A percentile compares a stretch with the other conserved stretches of the same genome.
Conservation (phyloP, 1,140 invertebrate genomes). For the Paraescarpia echinospica region DNA sequence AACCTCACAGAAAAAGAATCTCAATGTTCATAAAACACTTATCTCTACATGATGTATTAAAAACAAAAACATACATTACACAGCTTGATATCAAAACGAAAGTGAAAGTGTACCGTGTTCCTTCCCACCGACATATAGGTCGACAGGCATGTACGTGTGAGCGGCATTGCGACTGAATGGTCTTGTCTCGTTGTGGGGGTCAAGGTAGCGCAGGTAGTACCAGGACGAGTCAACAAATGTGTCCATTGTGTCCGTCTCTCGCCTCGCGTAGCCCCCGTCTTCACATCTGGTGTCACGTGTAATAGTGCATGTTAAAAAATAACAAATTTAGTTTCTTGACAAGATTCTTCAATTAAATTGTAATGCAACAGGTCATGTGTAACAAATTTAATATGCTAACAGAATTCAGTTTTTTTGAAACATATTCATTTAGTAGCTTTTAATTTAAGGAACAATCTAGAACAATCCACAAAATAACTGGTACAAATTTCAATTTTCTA, state of each 20-base stretch:
- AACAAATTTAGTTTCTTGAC: background rate
- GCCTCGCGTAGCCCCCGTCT: conserved; percentile 65
- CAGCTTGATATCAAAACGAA: conserved; percentile 18
- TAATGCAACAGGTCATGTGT: background rate
- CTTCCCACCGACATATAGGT: conserved; percentile 95
- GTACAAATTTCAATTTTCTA: too few species aligned
- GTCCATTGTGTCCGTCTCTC: conserved; percentile 98
- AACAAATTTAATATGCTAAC: background rate
- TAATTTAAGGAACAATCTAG: too few species aligned
- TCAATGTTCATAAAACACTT: background rate
- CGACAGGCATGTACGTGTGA: conserved; percentile 77
- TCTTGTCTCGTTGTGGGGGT: conserved; percentile 72
- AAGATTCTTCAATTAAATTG: background rate
- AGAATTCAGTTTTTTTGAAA: background rate
- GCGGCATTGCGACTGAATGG: conserved; percentile 72
- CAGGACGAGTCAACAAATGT: conserved; percentile 99
- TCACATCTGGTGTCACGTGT: conserved; percentile 26
- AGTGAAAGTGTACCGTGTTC: conserved; percentile 76
- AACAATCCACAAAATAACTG: too few species aligned
- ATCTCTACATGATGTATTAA: background rate
- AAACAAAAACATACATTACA: background rate
- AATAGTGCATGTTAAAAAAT: background rate
- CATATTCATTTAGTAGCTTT: background rate
- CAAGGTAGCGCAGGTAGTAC: conserved; percentile 94
- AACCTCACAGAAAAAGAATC: too few species aligned